Evolutionary conservation across 2,113 vertebrate species (phyloP).

Genomic region (Ophiodon elongatus): DNA sequence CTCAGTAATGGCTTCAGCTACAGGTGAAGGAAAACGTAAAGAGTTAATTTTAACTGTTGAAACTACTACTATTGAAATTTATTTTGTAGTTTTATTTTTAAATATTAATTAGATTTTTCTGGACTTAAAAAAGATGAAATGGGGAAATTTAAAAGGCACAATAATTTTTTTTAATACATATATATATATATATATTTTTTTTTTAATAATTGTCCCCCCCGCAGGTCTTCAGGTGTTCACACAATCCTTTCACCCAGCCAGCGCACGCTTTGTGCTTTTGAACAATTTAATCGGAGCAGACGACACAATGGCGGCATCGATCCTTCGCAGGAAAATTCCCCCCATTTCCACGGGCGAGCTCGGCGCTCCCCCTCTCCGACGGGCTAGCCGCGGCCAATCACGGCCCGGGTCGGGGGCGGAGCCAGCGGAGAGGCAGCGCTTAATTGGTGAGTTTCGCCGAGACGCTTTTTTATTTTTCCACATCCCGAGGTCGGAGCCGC

Average conservation of each 20-base stretch:
- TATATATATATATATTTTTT: too few relatives aligned
- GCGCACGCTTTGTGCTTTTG: slow-evolving; percentile 76
- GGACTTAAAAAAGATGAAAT: neutral
- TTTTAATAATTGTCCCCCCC: too few relatives aligned
- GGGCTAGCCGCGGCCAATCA: slow-evolving; percentile 87
- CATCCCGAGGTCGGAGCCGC: slow-evolving; percentile 86
- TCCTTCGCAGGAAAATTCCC: slow-evolving; percentile 83
- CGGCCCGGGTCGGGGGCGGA: slow-evolving; percentile 81
- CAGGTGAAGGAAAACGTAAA: neutral
- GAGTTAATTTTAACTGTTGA: neutral
- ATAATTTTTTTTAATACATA: neutral
- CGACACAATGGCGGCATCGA: slow-evolving; percentile 84
- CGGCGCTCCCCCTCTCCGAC: slow-evolving; percentile 83
- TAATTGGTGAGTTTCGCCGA: slow-evolving; percentile 88
- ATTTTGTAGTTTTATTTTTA: neutral
- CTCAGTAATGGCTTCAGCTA: slow-evolving; percentile 6
- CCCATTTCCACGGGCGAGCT: slow-evolving; percentile 83
- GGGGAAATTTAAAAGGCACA: neutral
- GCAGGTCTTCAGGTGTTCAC: slow-evolving; percentile 78
- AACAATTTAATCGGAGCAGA: slow-evolving; percentile 80
- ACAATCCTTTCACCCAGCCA: slow-evolving; percentile 58
- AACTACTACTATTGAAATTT: too few relatives aligned
- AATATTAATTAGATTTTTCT: neutral
- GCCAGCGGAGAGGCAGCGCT: slow-evolving; percentile 81
- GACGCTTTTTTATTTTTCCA: slow-evolving; percentile 88